A percentile compares a stretch with the other conserved stretches of the same genome.
These are phyloP conservation scores for Hippocampus zosterae DNA, from an alignment of 2,113 vertebrate species.

Conservation along the genomic window DNA sequence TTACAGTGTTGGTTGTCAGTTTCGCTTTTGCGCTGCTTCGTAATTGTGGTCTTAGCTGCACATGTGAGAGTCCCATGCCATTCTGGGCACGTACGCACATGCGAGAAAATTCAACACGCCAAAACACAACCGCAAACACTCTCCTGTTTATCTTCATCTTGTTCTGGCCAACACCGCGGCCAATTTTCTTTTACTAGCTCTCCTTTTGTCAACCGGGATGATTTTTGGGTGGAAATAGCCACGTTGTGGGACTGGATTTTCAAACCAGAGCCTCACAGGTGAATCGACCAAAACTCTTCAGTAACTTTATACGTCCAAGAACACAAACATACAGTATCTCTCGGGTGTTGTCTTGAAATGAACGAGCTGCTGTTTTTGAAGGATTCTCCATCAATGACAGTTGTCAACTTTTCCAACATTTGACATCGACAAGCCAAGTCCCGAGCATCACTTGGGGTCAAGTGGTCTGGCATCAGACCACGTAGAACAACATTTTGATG, in stretches of 20 bases:
- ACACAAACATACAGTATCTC: conserved; percentile 12
- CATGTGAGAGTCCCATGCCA: not conserved
- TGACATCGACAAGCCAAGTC: not conserved
- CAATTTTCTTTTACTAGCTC: not conserved
- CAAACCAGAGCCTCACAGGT: not conserved
- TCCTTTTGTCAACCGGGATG: not conserved
- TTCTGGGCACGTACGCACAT: not conserved
- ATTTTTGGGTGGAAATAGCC: too few relatives aligned
- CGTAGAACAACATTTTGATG: conserved; percentile 18
- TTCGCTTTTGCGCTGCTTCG: too few relatives aligned
- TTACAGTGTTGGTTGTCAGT: too few relatives aligned
- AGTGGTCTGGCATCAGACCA: conserved; percentile 11
- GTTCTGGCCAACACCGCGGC: conserved; percentile 29
- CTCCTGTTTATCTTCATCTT: conserved; percentile 38
- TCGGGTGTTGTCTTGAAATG: conserved; percentile 3
- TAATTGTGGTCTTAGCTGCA: too few relatives aligned
- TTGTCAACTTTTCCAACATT: conserved; percentile 16
- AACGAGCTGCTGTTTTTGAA: not conserved
- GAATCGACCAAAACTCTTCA: not conserved
- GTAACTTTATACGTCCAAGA: conserved; percentile 9
- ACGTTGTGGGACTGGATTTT: not conserved
- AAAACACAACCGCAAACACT: not conserved
- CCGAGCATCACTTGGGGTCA: conserved; percentile 12
- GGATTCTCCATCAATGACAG: not conserved
- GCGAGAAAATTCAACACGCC: not conserved